Conservation (phyloP, 2,797 vertebrate species). For the Florisuga fusca region DNA sequence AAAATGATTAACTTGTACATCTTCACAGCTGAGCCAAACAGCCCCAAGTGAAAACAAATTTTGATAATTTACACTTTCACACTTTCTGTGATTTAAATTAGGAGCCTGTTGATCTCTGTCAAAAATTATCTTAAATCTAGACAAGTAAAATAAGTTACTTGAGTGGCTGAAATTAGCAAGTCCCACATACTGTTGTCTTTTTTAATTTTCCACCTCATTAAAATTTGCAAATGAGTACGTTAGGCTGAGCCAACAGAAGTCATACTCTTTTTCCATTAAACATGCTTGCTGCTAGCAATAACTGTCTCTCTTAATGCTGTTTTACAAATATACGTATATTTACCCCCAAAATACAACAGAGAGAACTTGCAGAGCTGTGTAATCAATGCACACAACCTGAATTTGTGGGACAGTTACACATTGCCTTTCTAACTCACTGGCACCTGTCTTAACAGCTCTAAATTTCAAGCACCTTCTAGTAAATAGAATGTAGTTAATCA, state of each 20-base stretch:
- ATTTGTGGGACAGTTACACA: neutral
- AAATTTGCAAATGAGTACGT: slow-evolving; percentile 52
- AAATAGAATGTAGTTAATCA: neutral
- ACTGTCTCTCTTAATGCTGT: neutral
- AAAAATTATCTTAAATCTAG: slow-evolving; percentile 1
- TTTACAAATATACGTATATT: neutral
- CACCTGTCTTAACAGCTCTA: neutral
- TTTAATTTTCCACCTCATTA: slow-evolving; percentile 78
- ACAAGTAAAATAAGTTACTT: slow-evolving; percentile 14
- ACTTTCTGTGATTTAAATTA: slow-evolving; percentile 24
- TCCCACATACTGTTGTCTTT: slow-evolving; percentile 58
- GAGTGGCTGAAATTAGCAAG: slow-evolving; percentile 38
- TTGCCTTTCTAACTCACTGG: neutral
- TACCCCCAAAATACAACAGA: neutral
- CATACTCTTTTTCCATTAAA: slow-evolving; percentile 48
- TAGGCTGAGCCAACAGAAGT: slow-evolving; percentile 48
- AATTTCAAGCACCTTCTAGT: neutral
- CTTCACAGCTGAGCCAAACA: slow-evolving; percentile 29
- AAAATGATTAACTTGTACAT: slow-evolving; percentile 53
- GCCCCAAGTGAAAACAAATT: neutral
- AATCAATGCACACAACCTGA: neutral
- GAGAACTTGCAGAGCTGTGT: neutral
- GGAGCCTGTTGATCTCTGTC: neutral
- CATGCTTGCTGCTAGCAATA: slow-evolving; percentile 18
- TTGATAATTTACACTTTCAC: slow-evolving; percentile 7